Base-by-base conservation (phyloP, 2,888 invertebrate species). In the Parnassius smintheus region DNA sequence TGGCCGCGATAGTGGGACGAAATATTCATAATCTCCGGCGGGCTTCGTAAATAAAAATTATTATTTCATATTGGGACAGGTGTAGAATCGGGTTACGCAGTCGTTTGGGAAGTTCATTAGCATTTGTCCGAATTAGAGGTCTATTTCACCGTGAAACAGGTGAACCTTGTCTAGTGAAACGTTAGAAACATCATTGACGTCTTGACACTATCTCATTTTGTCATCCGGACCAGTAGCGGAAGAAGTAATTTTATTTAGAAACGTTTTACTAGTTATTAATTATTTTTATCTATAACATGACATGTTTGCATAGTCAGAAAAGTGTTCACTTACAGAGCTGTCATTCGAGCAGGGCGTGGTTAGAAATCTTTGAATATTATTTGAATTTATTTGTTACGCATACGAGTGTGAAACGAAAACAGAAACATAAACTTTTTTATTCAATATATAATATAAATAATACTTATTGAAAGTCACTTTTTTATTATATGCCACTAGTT, bases 41-140 rank as follows among this genome's bases (percentile, higher is more conserved):
- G 87, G 85, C 82, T 84, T 70, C 78, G 84, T 89, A 86, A 87
- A 88, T 86, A 86, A 88, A 86, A 88, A 88, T 82, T 86, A 87
- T 88, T 84, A 87, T 88, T 84, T 84, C 76, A 81, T 84, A 82
- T 77, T 74, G 75, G 74, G 91, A 88, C 91, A 91, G 91, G 90
- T 91, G 91, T 72, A 81, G 87, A 77, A 79, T 90, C 85, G 75
- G 83, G 89, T 90, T 90, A 87, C 89, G 81, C 71, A 69, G 64
- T 65, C 64, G 72, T 66, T 68, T 68, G 69, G 68, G 65, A 63
- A 51, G 70, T 76, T 86, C 82, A 86, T 90, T 89, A 86, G 79
- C 81, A 88, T 88, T 82, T 76, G 76, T 81, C 81, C 79, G 86
- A 86, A 86, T 85, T 86, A 83, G 84, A 87, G 75, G 78, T 78